phyloP scores from a whole-genome alignment of 2,888 invertebrate genomes.

The Rhagium mordax region DNA sequence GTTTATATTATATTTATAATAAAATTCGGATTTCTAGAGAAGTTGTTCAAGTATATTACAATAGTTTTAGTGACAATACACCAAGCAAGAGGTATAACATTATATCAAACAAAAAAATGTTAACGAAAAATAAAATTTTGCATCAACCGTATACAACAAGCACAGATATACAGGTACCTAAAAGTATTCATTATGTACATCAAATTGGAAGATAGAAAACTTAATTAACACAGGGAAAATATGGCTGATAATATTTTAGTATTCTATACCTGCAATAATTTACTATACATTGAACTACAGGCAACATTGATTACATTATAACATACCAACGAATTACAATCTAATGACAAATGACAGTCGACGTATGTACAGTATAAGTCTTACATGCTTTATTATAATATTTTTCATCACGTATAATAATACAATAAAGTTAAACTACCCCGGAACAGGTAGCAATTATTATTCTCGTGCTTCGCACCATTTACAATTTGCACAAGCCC shows the following conservation, averaged over 20 bases:
- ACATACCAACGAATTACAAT: constrained; percentile 68
- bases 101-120: constrained; percentile 46
- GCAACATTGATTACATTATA: constrained; percentile 69
- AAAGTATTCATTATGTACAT: constrained; percentile 64
- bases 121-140: constrained; percentile 59
- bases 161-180: constrained; percentile 70
- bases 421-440: constrained; percentile 54
- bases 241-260: constrained; percentile 60
- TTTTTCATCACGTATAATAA: constrained; percentile 61
- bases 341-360: constrained; percentile 69
- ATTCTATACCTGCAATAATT: constrained; percentile 68
- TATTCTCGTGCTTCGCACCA: constrained; percentile 64
- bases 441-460: constrained; percentile 41
- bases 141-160: constrained; percentile 68
- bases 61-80: constrained; percentile 64
- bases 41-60: constrained; percentile 66
- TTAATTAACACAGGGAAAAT: constrained; percentile 61
- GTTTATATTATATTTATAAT: constrained; percentile 60
- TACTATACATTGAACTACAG: constrained; percentile 71
- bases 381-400: constrained; percentile 60
- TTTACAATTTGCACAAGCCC: constrained; percentile 68
- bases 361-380: constrained; percentile 67
- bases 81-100: constrained; percentile 54
- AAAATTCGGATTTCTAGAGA: constrained; percentile 71
- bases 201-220: constrained; percentile 51